phyloP scores from a whole-genome alignment of 2,113 vertebrate genomes.

The Pogona vitticeps region DNA sequence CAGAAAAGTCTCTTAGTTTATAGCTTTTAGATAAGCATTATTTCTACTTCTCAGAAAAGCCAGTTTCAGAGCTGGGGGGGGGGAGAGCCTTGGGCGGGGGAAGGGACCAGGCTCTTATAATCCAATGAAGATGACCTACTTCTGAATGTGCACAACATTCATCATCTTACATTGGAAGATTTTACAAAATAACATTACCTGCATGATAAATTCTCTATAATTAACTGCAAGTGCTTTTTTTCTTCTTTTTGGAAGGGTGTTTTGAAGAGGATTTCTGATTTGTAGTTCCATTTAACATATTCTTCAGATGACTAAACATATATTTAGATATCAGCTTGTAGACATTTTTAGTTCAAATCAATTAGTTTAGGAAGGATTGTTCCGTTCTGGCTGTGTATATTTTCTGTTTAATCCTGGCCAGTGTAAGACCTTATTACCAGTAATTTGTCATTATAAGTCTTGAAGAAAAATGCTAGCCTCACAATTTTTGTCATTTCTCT shows the following conservation, averaged over 20 bases:
- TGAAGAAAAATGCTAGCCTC: conserved; percentile 75
- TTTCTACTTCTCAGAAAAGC: conserved; percentile 46
- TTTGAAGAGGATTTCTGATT: conserved; percentile 38
- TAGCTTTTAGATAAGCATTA: not conserved
- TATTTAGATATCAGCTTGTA: conserved; percentile 75
- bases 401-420: conserved; percentile 76
- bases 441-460: conserved; percentile 75
- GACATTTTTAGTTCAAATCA: conserved; percentile 77
- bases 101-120: conserved; percentile 31
- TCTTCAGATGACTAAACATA: conserved; percentile 60
- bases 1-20: conserved; percentile 13
- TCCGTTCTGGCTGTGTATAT: conserved; percentile 72
- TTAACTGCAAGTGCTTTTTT: conserved; percentile 51
- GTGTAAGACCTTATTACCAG: conserved; percentile 75
- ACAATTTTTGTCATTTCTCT: conserved; percentile 79
- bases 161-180: conserved; percentile 44
- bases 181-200: conserved; percentile 59
- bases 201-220: conserved; percentile 49
- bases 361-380: conserved; percentile 68
- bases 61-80: conserved; percentile 29
- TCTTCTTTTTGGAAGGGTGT: conserved; percentile 53
- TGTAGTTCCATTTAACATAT: conserved; percentile 51
- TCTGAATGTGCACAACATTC: conserved; percentile 21
- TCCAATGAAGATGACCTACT: conserved; percentile 42
- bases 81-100: not conserved